A percentile compares a stretch with the other conserved stretches of the same genome.
These are phyloP conservation scores for Bombyx huttoni DNA, from an alignment of 2,888 invertebrate species.

Conservation along the genomic window DNA sequence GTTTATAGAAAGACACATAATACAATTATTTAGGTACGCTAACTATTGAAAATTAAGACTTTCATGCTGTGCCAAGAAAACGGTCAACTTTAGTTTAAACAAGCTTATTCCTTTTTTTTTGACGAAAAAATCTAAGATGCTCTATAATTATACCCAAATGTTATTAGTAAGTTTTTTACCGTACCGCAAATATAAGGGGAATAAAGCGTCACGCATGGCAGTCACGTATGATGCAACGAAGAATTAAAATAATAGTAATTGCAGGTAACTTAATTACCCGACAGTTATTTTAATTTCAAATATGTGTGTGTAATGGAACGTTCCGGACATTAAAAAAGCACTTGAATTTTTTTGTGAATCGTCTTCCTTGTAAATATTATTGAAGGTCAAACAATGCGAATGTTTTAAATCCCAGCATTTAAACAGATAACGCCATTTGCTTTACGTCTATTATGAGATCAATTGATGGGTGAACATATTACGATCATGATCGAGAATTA, in stretches of 20 bases:
- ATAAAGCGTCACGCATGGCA: too few relatives aligned
- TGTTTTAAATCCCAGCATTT: slow-evolving; percentile 38
- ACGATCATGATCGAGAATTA: not conserved
- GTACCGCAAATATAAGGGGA: too few relatives aligned
- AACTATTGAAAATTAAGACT: too few relatives aligned
- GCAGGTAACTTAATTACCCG: not conserved
- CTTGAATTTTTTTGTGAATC: slow-evolving; percentile 20
- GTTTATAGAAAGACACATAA: too few relatives aligned
- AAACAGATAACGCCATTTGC: slow-evolving; percentile 25
- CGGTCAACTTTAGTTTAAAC: too few relatives aligned
- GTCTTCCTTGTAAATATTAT: slow-evolving; percentile 21
- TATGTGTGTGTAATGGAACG: not conserved
- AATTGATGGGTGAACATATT: not conserved
- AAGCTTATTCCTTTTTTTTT: too few relatives aligned
- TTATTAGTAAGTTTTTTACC: too few relatives aligned
- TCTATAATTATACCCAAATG: too few relatives aligned
- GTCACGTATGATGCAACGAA: not conserved
- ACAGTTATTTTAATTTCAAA: not conserved
- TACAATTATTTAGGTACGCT: too few relatives aligned
- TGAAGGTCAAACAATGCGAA: slow-evolving; percentile 25
- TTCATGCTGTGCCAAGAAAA: too few relatives aligned
- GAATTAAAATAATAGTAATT: not conserved
- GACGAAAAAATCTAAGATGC: too few relatives aligned
- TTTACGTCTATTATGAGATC: slow-evolving; percentile 4
- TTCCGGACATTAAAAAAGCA: slow-evolving; percentile 14